phyloP scores from a whole-genome alignment of 2,888 invertebrate genomes.

The Galerucella nymphaeae region DNA sequence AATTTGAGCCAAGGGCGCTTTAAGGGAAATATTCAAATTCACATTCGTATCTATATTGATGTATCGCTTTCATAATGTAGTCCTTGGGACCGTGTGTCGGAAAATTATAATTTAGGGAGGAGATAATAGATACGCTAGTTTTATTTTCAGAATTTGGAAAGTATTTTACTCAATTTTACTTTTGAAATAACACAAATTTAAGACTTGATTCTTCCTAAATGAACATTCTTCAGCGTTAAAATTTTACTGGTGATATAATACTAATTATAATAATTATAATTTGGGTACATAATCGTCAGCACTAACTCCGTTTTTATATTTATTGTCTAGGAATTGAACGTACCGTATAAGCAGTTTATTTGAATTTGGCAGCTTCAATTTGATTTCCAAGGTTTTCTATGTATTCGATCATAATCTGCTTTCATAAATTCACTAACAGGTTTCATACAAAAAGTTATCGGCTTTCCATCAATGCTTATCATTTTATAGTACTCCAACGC shows the following conservation, averaged over 20 bases:
- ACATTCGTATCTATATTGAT: slow-evolving; percentile 22
- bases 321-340: background rate
- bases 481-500: slow-evolving; percentile 1
- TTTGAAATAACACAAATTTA: no score
- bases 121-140: background rate
- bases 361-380: slow-evolving; percentile 8
- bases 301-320: background rate
- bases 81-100: slow-evolving; percentile 1
- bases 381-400: slow-evolving; percentile 8
- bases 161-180: background rate
- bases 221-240: no score
- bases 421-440: slow-evolving; percentile 24
- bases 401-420: slow-evolving; percentile 18
- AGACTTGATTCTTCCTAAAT: background rate
- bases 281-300: no score
- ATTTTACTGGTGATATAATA: no score
- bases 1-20: slow-evolving; percentile 23
- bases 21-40: slow-evolving; percentile 29
- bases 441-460: slow-evolving; percentile 22
- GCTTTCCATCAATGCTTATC: slow-evolving; percentile 2
- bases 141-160: background rate
- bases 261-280: no score
- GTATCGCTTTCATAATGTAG: slow-evolving; percentile 20
- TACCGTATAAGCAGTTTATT: slow-evolving; percentile 18
- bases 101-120: slow-evolving; percentile 3